Base-by-base conservation (phyloP, 2,113 vertebrate species). In the Porphyrio hochstetteri region DNA sequence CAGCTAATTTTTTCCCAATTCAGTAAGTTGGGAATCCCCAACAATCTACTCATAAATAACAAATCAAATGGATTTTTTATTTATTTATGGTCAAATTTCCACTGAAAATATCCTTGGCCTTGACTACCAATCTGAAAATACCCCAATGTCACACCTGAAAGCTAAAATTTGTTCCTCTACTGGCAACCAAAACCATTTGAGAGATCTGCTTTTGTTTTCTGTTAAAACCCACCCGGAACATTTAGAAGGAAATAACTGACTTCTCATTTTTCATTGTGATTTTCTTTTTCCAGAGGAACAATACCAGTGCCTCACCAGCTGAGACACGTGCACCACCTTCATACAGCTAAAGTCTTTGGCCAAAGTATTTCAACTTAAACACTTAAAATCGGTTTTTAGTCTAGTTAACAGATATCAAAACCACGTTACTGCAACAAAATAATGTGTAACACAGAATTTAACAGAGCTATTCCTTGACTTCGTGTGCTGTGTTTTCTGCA, bases 401-500 rank as follows among this genome's bases (percentile, higher is more conserved):
- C 23, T 46, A 65, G 35, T 9, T 77, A 60, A 46, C 16, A 53
- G 36, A 35, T 60, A 64, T 12, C 48, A 46, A 68, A 92, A 60
- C 5, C 7, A 27, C 15, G 29, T 15, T 48, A 59, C 15, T 69
- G 53, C 31, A 17, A 48, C 48, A 40, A 86, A 68, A 68, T 17
- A 1, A 5, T 13, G 24, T 7, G 6, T 70, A 48, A 48, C 17
- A 44, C 17, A 48, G 53, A 31, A 71, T 40, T 15, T 33, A 68
- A 84, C 16, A 0, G 10, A 75, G 19, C 17, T 56, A 75, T 36
- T 19, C 35, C 27, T 61, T 46, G 70, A 33, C n/a, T 25, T 72
- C 68, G 35, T 27, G 38, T 12, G 46, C 10, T 0, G 0, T 33
- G 36, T 70, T 60, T 92, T 79, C 40, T 0, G 0, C 1, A 64